A percentile compares a stretch with the other conserved stretches of the same genome.
These are phyloP conservation scores for Turnix velox DNA, from an alignment of 2,113 vertebrate species.

Conservation along the genomic window DNA sequence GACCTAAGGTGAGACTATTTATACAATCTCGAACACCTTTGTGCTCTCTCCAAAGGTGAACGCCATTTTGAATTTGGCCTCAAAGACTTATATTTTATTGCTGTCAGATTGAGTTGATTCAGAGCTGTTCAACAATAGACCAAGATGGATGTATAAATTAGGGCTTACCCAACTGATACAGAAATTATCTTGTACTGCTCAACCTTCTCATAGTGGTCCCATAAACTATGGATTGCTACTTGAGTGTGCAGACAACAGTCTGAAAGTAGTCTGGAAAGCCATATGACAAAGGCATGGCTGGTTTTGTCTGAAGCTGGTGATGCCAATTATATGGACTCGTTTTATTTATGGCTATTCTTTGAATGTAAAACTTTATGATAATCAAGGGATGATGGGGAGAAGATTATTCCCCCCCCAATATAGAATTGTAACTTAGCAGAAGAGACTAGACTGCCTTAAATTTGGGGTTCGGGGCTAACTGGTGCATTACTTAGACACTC, in stretches of 20 bases:
- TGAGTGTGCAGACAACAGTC: not conserved
- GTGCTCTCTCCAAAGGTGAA: not conserved
- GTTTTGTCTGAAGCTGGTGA: not conserved
- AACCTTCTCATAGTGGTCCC: not conserved
- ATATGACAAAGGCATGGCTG: not conserved
- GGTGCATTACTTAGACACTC: not conserved
- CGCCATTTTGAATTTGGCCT: not conserved
- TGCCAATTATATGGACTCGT: not conserved
- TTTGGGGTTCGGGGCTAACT: not conserved
- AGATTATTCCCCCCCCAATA: not conserved
- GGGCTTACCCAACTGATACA: fast-evolving
- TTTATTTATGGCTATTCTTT: not conserved
- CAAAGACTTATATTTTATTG: not conserved
- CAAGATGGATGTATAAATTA: not conserved
- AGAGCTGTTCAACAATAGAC: not conserved
- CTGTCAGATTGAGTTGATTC: not conserved
- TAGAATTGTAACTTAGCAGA: not conserved
- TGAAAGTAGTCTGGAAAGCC: not conserved
- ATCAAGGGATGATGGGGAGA: not conserved
- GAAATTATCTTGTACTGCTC: not conserved
- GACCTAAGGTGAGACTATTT: not conserved
- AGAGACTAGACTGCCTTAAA: not conserved
- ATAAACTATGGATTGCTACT: not conserved
- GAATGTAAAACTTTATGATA: not conserved
- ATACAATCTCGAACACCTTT: not conserved